These are phyloP conservation scores for Conus betulinus DNA, from an alignment of 1,140 invertebrate genomes.

Conservation along the genomic window DNA sequence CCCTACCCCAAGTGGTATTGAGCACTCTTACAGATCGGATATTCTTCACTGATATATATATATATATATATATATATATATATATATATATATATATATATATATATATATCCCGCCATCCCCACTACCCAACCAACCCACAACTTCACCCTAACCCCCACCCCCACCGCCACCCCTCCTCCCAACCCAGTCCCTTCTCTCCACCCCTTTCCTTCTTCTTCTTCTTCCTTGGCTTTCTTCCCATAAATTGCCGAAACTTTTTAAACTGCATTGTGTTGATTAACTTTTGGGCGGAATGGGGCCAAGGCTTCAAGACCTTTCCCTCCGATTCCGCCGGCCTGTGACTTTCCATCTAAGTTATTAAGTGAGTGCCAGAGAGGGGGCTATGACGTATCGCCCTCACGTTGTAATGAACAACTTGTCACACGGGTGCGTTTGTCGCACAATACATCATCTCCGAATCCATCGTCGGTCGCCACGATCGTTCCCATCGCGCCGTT, in stretches of 20 bases:
- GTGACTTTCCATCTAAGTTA: slow-evolving; percentile 19
- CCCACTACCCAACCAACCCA: too few relatives aligned
- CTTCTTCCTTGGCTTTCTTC: neutral
- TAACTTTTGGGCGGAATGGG: neutral
- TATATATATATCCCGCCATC: too few relatives aligned
- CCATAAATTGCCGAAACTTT: slow-evolving; percentile 2
- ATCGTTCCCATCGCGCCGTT: neutral
- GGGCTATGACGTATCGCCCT: neutral
- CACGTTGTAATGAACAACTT: slow-evolving; percentile 7
- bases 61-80: too few relatives aligned
- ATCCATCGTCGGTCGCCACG: neutral
- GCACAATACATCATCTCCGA: slow-evolving; percentile 5
- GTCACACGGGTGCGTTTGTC: slow-evolving; percentile 11
- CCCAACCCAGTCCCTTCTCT: neutral
- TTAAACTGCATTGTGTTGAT: slow-evolving; percentile 26
- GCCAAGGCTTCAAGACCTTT: neutral
- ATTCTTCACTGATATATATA: too few relatives aligned
- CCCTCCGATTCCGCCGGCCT: neutral
- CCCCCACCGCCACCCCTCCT: neutral
- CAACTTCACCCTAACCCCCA: neutral
- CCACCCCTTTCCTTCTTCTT: neutral
- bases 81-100: too few relatives aligned
- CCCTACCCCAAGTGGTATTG: too few relatives aligned
- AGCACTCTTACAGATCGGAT: too few relatives aligned
- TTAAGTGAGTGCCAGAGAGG: slow-evolving; percentile 9